These are phyloP conservation scores for Lepisosteus osseus DNA, from an alignment of 2,113 vertebrate genomes.

Conservation along the genomic window DNA sequence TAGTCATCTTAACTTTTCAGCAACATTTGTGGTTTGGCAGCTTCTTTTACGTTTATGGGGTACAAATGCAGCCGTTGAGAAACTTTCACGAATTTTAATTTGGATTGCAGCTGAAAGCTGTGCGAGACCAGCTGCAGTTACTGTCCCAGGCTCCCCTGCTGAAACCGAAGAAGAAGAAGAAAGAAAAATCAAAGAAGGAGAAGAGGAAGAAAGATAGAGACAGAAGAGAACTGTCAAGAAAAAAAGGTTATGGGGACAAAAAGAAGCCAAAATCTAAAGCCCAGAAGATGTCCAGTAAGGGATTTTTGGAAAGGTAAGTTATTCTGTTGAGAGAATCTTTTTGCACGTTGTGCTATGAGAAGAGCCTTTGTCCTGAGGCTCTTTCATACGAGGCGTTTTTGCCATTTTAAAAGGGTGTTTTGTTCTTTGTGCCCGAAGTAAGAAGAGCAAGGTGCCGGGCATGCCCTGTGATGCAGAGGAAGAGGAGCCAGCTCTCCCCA, in stretches of 20 bases:
- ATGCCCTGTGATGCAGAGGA: constrained; percentile 51
- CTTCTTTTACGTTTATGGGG: no score
- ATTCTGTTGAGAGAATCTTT: no score
- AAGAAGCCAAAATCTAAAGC: constrained; percentile 41
- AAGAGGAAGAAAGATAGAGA: constrained; percentile 38
- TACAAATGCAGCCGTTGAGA: no score
- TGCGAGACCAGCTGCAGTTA: constrained; percentile 73
- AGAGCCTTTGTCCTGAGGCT: no score
- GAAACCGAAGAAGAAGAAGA: constrained; percentile 69
- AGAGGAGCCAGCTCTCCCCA: constrained; percentile 57
- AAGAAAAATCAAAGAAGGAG: constrained; percentile 57
- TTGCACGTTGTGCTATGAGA: no score
- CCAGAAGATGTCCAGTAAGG: constrained; percentile 56
- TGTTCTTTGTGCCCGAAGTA: constrained; percentile 58
- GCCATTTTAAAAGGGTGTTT: no score
- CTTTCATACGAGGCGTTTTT: no score
- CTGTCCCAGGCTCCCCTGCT: constrained; percentile 63
- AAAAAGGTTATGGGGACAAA: constrained; percentile 6
- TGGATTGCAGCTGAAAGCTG: constrained; percentile 67
- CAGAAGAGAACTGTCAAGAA: constrained; percentile 36
- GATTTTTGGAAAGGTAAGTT: constrained; percentile 63
- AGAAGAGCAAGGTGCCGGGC: constrained; percentile 37
- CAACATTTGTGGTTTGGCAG: no score
- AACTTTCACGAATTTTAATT: no score
- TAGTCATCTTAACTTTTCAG: no score